These are phyloP conservation scores for Promerops cafer DNA, from an alignment of 2,113 vertebrate species.

Conservation along the genomic window DNA sequence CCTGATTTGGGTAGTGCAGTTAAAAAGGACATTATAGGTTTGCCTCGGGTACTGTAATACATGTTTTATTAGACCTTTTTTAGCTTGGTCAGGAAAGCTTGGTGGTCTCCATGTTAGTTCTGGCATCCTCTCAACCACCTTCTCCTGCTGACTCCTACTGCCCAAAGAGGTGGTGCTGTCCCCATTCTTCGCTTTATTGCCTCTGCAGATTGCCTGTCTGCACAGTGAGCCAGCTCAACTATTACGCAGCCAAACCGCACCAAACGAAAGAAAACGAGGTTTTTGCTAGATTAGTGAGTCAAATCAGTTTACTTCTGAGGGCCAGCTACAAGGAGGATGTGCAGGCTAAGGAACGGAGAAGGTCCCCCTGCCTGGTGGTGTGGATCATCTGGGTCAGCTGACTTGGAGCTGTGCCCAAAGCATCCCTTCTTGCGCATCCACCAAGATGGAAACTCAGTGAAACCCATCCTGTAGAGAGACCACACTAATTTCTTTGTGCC, in stretches of 20 bases:
- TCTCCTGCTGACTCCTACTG: not conserved
- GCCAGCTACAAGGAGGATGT: not conserved
- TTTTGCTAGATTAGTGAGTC: not conserved
- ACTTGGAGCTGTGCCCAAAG: not conserved
- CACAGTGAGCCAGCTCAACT: not conserved
- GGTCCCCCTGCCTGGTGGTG: not conserved
- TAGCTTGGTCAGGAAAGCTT: not conserved
- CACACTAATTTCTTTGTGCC: not conserved
- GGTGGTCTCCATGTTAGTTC: not conserved
- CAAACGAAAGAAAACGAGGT: not conserved
- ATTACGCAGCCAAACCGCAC: rapidly evolving
- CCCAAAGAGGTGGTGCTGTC: not conserved
- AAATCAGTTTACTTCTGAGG: not conserved
- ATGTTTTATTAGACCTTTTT: not conserved
- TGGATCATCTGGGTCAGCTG: not conserved
- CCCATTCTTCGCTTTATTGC: rapidly evolving
- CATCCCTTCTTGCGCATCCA: not conserved
- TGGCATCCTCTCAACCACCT: not conserved
- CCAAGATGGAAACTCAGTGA: not conserved
- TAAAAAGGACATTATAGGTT: not conserved
- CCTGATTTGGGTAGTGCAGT: not conserved
- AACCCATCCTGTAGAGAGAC: not conserved
- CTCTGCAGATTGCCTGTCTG: not conserved
- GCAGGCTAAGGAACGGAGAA: not conserved
- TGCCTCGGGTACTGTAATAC: not conserved